phyloP scores from a whole-genome alignment of 2,888 invertebrate species.

The Mechanitis mazaeus region DNA sequence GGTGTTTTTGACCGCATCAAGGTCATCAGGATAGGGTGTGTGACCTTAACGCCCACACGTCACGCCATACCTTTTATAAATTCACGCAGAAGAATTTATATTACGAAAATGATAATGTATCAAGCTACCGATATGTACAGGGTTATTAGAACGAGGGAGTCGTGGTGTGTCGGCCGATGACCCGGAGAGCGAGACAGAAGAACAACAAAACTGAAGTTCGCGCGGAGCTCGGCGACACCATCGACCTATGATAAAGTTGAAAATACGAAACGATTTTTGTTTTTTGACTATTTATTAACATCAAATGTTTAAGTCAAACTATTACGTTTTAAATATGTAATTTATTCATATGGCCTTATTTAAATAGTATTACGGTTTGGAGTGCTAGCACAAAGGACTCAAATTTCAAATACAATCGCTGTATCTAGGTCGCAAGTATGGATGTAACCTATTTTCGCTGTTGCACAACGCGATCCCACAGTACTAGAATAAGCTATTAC shows the following conservation, averaged over 20 bases:
- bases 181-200: constrained; percentile 68
- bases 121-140: constrained; percentile 52
- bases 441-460: constrained; percentile 57
- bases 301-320: neutral
- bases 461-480: constrained; percentile 54
- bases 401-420: constrained; percentile 38
- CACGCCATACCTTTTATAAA: constrained; percentile 16
- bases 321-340: neutral
- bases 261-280: neutral
- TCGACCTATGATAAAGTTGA: constrained; percentile 11
- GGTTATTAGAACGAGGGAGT: constrained; percentile 70
- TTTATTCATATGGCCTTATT: constrained; percentile 19
- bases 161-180: constrained; percentile 64
- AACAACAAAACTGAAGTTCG: constrained; percentile 75
- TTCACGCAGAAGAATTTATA: constrained; percentile 29
- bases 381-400: constrained; percentile 42
- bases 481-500: constrained; percentile 45
- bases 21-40: constrained; percentile 62
- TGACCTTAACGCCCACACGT: constrained; percentile 48
- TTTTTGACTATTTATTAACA: neutral
- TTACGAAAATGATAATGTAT: constrained; percentile 45
- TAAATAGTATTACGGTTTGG: constrained; percentile 23
- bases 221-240: constrained; percentile 37
- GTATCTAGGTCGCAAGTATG: constrained; percentile 51
- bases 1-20: constrained; percentile 65